phyloP scores from a whole-genome alignment of 1,140 invertebrate species.

The Hylaeus anthracinus region DNA sequence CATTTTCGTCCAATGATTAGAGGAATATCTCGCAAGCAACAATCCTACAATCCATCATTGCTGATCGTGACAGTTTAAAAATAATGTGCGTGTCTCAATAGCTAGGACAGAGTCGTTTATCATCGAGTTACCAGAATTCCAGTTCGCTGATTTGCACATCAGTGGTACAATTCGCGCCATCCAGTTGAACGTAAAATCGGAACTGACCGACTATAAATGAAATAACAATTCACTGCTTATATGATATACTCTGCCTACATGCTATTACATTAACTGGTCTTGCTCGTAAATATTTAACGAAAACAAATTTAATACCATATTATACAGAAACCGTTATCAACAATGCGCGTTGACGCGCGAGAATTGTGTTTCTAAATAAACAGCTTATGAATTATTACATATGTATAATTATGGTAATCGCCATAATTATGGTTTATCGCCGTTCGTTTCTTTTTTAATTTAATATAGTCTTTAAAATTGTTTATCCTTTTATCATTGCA shows the following conservation, averaged over 20 bases:
- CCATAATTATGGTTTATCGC: no score
- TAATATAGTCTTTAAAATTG: no score
- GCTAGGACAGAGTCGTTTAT: conserved; percentile 31
- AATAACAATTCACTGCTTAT: conserved; percentile 37
- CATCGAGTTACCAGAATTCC: conserved; percentile 44
- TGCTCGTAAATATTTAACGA: background rate
- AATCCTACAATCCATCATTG: conserved; percentile 37
- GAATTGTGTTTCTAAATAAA: background rate
- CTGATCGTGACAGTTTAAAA: conserved; percentile 36
- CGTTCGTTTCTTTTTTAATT: no score
- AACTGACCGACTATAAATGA: conserved; percentile 40
- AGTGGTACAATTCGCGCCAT: conserved; percentile 30
- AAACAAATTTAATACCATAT: background rate
- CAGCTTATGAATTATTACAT: background rate
- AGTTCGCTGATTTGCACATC: conserved; percentile 46
- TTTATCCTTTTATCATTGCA: no score
- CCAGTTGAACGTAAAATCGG: conserved; percentile 38
- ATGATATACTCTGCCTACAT: background rate
- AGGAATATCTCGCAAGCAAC: conserved; percentile 23
- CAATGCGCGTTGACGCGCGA: background rate
- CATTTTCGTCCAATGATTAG: background rate
- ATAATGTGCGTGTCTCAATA: conserved; percentile 34
- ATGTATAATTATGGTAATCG: no score
- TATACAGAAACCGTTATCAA: background rate
- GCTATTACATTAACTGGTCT: conserved; percentile 1